Evolutionary conservation across 2,797 vertebrate species (phyloP), one percentile per base, ranked within the genome.

Genomic region (Sebastes flavidus): DNA sequence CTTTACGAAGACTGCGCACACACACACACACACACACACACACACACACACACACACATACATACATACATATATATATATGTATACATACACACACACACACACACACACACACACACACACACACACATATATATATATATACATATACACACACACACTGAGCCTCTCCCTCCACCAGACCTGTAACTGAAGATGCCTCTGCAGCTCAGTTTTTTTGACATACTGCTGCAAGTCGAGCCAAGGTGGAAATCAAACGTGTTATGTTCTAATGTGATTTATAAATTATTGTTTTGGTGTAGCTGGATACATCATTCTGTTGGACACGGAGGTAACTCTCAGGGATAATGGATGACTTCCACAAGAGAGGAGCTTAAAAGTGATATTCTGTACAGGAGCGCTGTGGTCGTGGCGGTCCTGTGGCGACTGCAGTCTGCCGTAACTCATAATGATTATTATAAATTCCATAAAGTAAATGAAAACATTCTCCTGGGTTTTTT

Each of bases 381-480:
- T 7, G 11, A 73, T 42, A 34, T 27, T 54, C 56, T 72, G 24
- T 59, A 61, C 76, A 59, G 80, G 69, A 90, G 85, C 65, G 56
- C 18, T 10, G 14, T 69, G 80, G 67, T 77, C 70, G 58, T 6
- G 73, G 83, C 69, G 80, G 56, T 83, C 83, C 73, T 77, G 83
- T 63, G 79, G 78, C 9, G 62, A 82, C 83, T 56, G 72, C 38
- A 66, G 27, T 84, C 71, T 54, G 58, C 81, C 60, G 52, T 77
- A 80, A 70, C 67, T 88, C 70, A 87, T 76, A 46, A 76, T 54
- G 60, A 81, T 88, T 83, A 87, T 80, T 86, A 42, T 42, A 87
- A 78, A 89, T 84, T 74, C 77, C 54, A 72, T 75, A 78, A 73
- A 79, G 65, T 69, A 59, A 78, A 82, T 77, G 32, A 82, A 87